Base-by-base conservation (phyloP, 2,113 vertebrate species). In the Coptodon rendalli region DNA sequence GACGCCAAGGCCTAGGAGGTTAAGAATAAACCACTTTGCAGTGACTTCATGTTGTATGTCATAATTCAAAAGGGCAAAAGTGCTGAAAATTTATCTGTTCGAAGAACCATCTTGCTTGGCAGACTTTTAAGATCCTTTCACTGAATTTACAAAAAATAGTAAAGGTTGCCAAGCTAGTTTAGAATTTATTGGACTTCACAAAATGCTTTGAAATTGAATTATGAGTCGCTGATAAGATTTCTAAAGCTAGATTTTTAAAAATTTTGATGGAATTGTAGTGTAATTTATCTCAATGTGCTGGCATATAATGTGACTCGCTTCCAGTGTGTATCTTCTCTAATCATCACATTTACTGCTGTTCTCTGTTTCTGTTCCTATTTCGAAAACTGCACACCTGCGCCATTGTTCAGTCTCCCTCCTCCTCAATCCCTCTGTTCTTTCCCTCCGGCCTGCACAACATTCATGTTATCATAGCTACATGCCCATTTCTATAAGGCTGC, bases 301-400 rank as follows among this genome's bases (percentile, higher is more conserved):
- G 71, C 16, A 78, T 50, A 52, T 78, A 34, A 76, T 76, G 16
- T 50, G 71, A 50, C 43, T 76, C 50, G 24, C 24, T 76, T 76
- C 24, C 9, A 31, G 24, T 31, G 71, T 31, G 43, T 76, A 5
- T 50, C 43, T 29, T 76, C 6, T 76, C 43, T 50, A 50, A 50
- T 76, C 71, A 76, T 19, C 19, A 76, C 16, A 50, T 76, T 76
- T 73, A 76, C 76, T 76, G 82, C 57, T 56, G 14, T 83, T 89
- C 54, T 56, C 66, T 82, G 40, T 82, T 84, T 71, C 31, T 31
- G 10, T 76, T 76, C 43, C 24, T 29, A 45, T 76, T 76, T 76
- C 0, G 1, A 54, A 76, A 82, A 83, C 86, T 86, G 89, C 86
- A 91, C 92, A 93, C 91, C 93, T 94, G 91, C 78, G 40, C 85